Conservation (phyloP, 2,888 invertebrate genomes). For the Drosophila neotestacea region DNA sequence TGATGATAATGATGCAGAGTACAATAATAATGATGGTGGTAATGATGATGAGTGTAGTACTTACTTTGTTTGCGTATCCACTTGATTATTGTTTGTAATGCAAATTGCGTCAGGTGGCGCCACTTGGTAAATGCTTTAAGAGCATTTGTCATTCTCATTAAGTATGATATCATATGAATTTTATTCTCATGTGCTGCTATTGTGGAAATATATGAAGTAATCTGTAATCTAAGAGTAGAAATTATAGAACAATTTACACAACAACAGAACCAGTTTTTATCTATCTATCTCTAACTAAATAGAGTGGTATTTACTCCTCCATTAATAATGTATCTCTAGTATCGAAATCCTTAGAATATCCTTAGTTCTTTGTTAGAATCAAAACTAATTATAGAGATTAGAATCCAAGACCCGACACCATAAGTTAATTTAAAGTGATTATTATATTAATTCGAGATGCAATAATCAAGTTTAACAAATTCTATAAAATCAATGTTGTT, state of each 20-base stretch:
- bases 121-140: slow-evolving; percentile 38
- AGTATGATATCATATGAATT: slow-evolving; percentile 3
- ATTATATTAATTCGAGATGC: too few relatives aligned
- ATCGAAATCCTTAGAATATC: too few relatives aligned
- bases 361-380: too few relatives aligned
- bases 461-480: neutral
- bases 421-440: too few relatives aligned
- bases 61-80: slow-evolving; percentile 42
- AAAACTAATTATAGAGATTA: too few relatives aligned
- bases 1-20: slow-evolving; percentile 21
- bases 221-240: too few relatives aligned
- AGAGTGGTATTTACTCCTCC: too few relatives aligned
- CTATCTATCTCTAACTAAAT: too few relatives aligned
- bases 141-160: slow-evolving; percentile 20
- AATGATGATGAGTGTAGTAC: slow-evolving; percentile 26
- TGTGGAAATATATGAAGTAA: neutral
- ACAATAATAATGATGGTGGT: slow-evolving; percentile 22
- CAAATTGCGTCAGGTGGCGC: slow-evolving; percentile 58
- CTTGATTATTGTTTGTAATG: slow-evolving; percentile 40
- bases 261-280: too few relatives aligned
- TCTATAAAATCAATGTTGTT: neutral
- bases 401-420: too few relatives aligned
- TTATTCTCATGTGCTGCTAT: neutral
- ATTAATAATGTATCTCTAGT: too few relatives aligned
- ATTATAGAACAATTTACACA: too few relatives aligned